These are phyloP conservation scores for Chlorodrepanis virens DNA, from an alignment of 2,113 vertebrate species.

Conservation along the genomic window DNA sequence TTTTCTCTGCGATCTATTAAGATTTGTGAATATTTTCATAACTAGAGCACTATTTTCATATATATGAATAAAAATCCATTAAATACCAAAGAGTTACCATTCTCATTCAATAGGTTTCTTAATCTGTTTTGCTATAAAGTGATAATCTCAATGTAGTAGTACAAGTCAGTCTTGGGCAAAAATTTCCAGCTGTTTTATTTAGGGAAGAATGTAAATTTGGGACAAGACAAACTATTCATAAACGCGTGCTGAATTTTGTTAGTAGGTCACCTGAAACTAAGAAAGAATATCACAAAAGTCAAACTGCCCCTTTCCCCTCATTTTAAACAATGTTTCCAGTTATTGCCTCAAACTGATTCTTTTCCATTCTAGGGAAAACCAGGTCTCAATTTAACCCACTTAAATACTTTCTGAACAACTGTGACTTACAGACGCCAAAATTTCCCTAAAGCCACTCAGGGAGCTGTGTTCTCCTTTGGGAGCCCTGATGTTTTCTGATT, in stretches of 20 bases:
- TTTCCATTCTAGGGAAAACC: neutral
- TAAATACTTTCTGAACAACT: neutral
- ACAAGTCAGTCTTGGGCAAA: neutral
- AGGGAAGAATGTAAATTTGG: slow-evolving; percentile 15
- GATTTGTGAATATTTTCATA: neutral
- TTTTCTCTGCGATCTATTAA: neutral
- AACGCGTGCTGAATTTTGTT: slow-evolving; percentile 19
- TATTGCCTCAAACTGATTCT: neutral
- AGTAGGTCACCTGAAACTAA: slow-evolving; percentile 33
- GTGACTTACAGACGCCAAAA: neutral
- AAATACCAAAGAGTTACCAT: neutral
- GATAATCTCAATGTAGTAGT: neutral
- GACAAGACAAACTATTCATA: slow-evolving; percentile 38
- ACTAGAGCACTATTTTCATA: neutral
- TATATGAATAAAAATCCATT: neutral
- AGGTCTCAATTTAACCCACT: slow-evolving; percentile 37
- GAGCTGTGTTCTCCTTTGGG: neutral
- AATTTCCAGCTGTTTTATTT: neutral
- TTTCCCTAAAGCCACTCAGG: neutral
- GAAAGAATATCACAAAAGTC: neutral
- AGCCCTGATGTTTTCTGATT: neutral
- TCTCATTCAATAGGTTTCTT: neutral
- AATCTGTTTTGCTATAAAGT: neutral
- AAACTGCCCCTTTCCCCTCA: neutral
- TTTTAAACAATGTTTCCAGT: neutral